These are phyloP conservation scores for Whitmania pigra DNA, from an alignment of 1,140 invertebrate species.

Conservation along the genomic window DNA sequence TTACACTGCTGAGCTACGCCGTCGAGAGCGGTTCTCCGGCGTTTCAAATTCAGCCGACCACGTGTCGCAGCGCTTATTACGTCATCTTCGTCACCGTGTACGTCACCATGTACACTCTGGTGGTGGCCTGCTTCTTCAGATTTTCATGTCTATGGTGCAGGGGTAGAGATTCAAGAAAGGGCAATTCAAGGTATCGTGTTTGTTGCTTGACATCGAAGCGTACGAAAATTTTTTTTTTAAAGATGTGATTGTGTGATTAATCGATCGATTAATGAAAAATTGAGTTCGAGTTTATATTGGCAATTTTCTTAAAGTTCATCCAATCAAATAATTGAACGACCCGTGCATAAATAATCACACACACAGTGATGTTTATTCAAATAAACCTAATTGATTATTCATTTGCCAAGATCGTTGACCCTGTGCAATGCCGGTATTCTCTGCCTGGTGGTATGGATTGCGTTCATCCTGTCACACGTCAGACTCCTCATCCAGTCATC, in stretches of 20 bases:
- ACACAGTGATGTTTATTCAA: too few species aligned
- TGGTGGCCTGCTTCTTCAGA: slow-evolving; percentile 22
- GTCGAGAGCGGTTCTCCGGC: neutral
- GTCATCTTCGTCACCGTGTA: slow-evolving; percentile 23
- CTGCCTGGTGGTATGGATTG: slow-evolving; percentile 20
- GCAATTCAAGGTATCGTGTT: neutral
- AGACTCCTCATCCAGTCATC: slow-evolving; percentile 18
- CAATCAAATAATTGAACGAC: neutral
- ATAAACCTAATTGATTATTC: neutral
- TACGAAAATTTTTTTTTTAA: neutral
- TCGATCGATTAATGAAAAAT: too few species aligned
- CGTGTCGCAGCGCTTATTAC: slow-evolving; percentile 20
- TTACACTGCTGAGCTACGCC: slow-evolving; percentile 13
- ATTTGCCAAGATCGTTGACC: slow-evolving; percentile 1
- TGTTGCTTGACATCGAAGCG: neutral
- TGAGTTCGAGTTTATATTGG: too few species aligned
- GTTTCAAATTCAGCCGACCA: neutral
- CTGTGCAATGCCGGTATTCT: slow-evolving; percentile 17
- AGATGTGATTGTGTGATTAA: neutral
- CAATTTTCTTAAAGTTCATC: neutral
- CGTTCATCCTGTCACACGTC: slow-evolving; percentile 22
- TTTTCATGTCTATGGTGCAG: slow-evolving; percentile 15
- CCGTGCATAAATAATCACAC: neutral
- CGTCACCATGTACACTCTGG: slow-evolving; percentile 22
- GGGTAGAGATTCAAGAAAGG: neutral